These are phyloP conservation scores for Drosophila bunnanda DNA, from an alignment of 2,888 invertebrate species.

Conservation along the genomic window DNA sequence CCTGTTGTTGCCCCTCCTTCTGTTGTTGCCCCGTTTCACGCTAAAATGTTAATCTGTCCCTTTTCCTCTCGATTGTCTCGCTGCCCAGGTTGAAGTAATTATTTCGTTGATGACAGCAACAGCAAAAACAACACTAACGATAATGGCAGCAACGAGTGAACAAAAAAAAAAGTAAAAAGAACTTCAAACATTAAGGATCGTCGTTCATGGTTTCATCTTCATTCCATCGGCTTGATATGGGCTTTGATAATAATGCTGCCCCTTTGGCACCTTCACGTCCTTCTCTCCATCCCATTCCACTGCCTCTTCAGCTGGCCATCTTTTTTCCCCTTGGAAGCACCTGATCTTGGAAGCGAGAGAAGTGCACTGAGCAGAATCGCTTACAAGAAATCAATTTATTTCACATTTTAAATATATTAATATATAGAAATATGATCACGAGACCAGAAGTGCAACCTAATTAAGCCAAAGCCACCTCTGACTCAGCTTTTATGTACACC, in stretches of 20 bases:
- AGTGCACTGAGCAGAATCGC: not conserved
- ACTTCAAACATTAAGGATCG: conserved; percentile 14
- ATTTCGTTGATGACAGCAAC: conserved; percentile 46
- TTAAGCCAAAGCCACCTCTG: conserved; percentile 6
- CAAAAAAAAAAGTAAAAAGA: not conserved
- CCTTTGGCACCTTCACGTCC: not conserved
- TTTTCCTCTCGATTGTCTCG: conserved; percentile 47
- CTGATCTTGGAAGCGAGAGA: conserved; percentile 3
- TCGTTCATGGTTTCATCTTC: conserved; percentile 39
- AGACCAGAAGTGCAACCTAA: not conserved
- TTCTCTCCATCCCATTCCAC: not conserved
- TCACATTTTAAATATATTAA: not conserved
- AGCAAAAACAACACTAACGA: conserved; percentile 10
- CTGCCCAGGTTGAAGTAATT: conserved; percentile 47
- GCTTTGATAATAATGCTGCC: conserved; percentile 23
- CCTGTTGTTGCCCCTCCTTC: not conserved
- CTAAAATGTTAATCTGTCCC: conserved; percentile 77
- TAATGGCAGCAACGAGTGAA: conserved; percentile 7
- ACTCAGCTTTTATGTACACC: conserved; percentile 5
- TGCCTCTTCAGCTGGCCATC: not conserved
- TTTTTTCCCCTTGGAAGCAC: conserved; percentile 1
- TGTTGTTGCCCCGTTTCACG: conserved; percentile 64
- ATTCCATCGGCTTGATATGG: conserved; percentile 40
- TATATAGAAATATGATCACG: not conserved
- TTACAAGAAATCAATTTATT: not conserved